Evolutionary conservation across 1,140 invertebrate species (phyloP), one percentile per base, ranked within the genome.

Genomic region (Marisa cornuarietis): DNA sequence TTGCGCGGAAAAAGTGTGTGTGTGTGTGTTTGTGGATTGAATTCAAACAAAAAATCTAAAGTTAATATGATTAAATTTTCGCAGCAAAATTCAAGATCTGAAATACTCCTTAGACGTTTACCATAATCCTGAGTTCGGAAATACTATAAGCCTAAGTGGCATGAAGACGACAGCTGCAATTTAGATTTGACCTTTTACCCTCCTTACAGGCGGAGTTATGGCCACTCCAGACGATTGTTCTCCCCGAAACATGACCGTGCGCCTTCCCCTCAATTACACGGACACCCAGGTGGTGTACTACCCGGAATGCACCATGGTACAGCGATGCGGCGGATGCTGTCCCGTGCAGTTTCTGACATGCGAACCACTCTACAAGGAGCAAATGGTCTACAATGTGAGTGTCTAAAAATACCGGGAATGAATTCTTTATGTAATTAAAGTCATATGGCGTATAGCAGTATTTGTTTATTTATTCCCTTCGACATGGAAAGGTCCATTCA

Each of bases 241-340:
- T 6, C 86, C 85, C 8, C 79, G 85, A 65, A 73, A 71, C 51
- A 81, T 81, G 49, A 84, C 85, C 4, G 81, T 85, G 3, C 66
- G 72, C 7, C 79, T 87, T 13, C 77, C 76, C 8, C 65, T 81
- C 54, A 63, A 83, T 18, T 61, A 63, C 11, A 69, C 31, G 31
- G 80, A 86, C 68, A 68, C 71, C 24, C 82, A 82, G 58, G 58
- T 84, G 11, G 69, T 81, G 16, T 84, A 79, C 69, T 87, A 79
- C 75, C 86, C 86, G 0, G 74, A 79, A 24, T 87, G 86, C 71
- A 86, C 85, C 24, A 31, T 78, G 65, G 78, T 86, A 2, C 75
- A 80, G 61, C 71, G 83, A 51, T 87, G 86, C 78, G 84, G 84
- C 1, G 86, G 86, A 9, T 87, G 86, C 71, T 80, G 78, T 49